Evolutionary conservation across 2,888 invertebrate genomes (phyloP).

Genomic region (Atrina japonica): DNA sequence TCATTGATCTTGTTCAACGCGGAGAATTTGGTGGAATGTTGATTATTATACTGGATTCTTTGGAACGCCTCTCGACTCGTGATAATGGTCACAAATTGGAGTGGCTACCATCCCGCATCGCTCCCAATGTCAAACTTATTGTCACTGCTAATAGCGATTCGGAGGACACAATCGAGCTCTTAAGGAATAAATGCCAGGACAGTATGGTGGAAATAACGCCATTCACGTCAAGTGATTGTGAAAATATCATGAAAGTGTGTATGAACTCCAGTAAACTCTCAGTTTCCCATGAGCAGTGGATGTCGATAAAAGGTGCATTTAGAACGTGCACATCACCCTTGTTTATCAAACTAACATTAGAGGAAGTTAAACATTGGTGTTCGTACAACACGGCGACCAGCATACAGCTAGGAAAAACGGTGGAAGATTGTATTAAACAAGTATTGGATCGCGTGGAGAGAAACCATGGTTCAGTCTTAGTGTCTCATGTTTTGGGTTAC

Average conservation of each 20-base stretch:
- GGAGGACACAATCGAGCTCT: conserved; percentile 60
- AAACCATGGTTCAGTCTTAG: conserved; percentile 64
- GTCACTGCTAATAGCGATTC: conserved; percentile 65
- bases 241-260: conserved; percentile 63
- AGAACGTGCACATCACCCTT: conserved; percentile 63
- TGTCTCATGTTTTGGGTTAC: conserved; percentile 66
- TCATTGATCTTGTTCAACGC: conserved; percentile 63
- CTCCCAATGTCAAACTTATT: conserved; percentile 68
- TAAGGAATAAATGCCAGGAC: conserved; percentile 58
- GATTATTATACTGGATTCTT: conserved; percentile 68
- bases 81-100: conserved; percentile 69
- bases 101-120: conserved; percentile 72
- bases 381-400: conserved; percentile 60
- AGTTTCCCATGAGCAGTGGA: conserved; percentile 67
- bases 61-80: conserved; percentile 64
- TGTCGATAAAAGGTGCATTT: conserved; percentile 61
- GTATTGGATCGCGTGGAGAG: conserved; percentile 67
- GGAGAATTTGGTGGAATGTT: conserved; percentile 68
- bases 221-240: conserved; percentile 61
- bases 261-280: conserved; percentile 54
- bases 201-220: conserved; percentile 57
- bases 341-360: conserved; percentile 64
- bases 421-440: conserved; percentile 63
- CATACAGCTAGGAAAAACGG: conserved; percentile 50
- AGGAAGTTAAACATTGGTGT: conserved; percentile 63